phyloP scores from a whole-genome alignment of 1,140 invertebrate species.

The Geopemphigus sp. region DNA sequence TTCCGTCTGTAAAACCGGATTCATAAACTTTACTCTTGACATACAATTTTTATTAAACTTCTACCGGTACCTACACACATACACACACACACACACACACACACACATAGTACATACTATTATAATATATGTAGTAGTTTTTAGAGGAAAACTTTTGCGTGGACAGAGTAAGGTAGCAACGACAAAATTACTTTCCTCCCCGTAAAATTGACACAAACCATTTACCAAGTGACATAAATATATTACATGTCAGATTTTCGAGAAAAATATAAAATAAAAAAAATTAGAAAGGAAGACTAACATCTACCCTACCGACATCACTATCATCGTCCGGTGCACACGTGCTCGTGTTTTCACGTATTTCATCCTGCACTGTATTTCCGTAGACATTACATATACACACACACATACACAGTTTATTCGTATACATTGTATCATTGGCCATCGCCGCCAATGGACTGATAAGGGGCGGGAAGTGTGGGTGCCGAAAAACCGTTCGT shows the following conservation, averaged over 20 bases:
- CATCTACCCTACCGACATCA: background rate
- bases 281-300: background rate
- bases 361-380: background rate
- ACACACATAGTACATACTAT: background rate
- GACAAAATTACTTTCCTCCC: background rate
- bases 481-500: constrained; percentile 8
- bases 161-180: background rate
- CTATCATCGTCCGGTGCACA: background rate
- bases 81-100: background rate
- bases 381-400: background rate
- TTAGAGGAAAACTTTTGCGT: constrained; percentile 7
- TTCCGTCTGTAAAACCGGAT: constrained; percentile 39
- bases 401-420: background rate
- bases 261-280: background rate
- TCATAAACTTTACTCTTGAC: constrained; percentile 37
- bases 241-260: constrained; percentile 39
- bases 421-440: constrained; percentile 30
- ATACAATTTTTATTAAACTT: constrained; percentile 30
- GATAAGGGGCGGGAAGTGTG: background rate
- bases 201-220: background rate
- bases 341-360: constrained; percentile 34
- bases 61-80: background rate
- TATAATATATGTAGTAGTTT: background rate
- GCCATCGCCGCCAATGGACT: background rate
- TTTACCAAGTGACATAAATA: constrained; percentile 42